Evolutionary conservation across 2,797 vertebrate genomes (phyloP), one percentile per base, ranked within the genome.

Genomic region (Falco columbarius): DNA sequence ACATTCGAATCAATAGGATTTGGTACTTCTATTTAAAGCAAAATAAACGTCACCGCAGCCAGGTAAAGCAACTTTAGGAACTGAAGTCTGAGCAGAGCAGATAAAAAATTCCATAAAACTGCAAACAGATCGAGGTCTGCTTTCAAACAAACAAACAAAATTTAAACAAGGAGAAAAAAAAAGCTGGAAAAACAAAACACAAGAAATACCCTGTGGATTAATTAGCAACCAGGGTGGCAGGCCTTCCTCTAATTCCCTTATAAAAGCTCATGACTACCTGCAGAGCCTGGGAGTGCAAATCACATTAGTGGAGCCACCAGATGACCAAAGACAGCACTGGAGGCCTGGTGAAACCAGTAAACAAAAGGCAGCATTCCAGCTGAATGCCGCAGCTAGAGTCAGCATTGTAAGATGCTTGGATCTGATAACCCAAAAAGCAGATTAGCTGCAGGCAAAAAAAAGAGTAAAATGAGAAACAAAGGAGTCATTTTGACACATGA

Each of bases 401-500:
- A 94, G 98, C 98, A 98, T 98, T 98, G 98, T 98, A 94, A 98
- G 97, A 97, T 96, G 97, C 96, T 95, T 93, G 90, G 94, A 97
- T 98, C 97, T 98, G 97, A 98, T 98, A 98, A 97, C 87, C 95
- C 96, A 96, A 98, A 95, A 98, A 98, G 97, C 97, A 98, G 98
- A 99, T 99, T 98, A 99, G 98, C 97, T 98, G 97, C 94, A 97
- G 97, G 98, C 98, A 98, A 99, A 98, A 98, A 98, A 98, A 98
- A 98, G 98, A 98, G 97, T 98, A 98, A 98, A 98, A 98, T 94
- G 96, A 98, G 88, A 98, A 98, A 99, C 98, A 99, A 99, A 99
- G 98, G 98, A 98, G 98, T 98, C 98, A 99, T 99, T 99, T 99
- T 98, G 98, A 98, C 99, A 99, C 98, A 99, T 98, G 99, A 99